Evolutionary conservation across 2,797 vertebrate species (phyloP).

Genomic region (Aselliscus stoliczkanus): DNA sequence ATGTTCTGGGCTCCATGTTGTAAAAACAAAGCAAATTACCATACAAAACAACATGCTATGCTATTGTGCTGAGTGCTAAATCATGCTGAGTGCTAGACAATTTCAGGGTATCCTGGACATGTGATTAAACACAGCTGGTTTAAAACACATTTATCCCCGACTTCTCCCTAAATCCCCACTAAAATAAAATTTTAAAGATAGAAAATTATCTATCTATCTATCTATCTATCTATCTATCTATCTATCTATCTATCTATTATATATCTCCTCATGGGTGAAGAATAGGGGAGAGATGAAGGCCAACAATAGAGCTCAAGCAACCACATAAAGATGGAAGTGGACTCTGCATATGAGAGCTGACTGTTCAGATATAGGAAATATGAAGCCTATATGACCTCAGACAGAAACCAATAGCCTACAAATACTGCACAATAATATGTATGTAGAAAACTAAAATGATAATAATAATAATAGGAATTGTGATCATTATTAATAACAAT

Average conservation of each 20-base stretch:
- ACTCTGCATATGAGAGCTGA: neutral
- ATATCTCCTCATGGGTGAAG: neutral
- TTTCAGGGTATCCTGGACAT: neutral
- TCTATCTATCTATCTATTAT: too few relatives aligned
- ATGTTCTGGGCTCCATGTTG: neutral
- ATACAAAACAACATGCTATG: neutral
- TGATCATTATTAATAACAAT: neutral
- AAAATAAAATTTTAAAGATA: neutral
- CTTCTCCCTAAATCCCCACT: neutral
- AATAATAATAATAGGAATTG: neutral
- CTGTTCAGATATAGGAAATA: neutral
- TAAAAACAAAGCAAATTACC: neutral
- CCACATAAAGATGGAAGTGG: neutral
- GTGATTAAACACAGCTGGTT: neutral
- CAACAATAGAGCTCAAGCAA: neutral
- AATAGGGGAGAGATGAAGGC: neutral
- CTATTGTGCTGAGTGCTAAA: neutral
- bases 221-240: neutral
- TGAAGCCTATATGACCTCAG: neutral
- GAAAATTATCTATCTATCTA: neutral
- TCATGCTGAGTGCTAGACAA: neutral
- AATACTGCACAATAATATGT: neutral
- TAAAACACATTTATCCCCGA: neutral
- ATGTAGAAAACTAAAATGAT: neutral
- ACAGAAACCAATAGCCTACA: neutral